Conservation (phyloP, 2,888 invertebrate species). For the Stenurella melanura region DNA sequence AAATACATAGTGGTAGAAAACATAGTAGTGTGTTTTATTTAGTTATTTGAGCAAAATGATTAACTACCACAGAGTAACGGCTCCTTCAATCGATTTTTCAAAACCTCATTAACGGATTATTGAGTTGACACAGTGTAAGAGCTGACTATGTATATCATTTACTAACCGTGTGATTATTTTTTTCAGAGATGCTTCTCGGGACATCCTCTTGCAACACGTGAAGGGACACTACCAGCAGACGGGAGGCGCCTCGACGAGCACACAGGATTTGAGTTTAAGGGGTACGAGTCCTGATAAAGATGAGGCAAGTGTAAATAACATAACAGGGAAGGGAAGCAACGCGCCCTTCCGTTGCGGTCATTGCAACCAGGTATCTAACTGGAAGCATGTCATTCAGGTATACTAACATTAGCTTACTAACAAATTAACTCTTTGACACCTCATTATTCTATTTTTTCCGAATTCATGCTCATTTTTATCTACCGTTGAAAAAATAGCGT, state of each 20-base stretch:
- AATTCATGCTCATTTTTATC: not conserved
- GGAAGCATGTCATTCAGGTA: conserved; percentile 92
- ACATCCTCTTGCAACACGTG: conserved; percentile 80
- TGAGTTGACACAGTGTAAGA: too few relatives aligned
- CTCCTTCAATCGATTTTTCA: too few relatives aligned
- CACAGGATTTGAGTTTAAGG: conserved; percentile 63
- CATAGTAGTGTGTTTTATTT: too few relatives aligned
- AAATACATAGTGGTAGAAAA: too few relatives aligned
- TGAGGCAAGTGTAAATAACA: conserved; percentile 76
- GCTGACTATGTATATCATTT: too few relatives aligned
- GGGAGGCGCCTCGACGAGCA: conserved; percentile 23
- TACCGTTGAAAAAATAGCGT: not conserved
- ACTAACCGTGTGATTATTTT: not conserved
- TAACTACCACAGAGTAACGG: too few relatives aligned
- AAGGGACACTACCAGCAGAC: conserved; percentile 78
- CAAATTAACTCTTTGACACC: conserved; percentile 56
- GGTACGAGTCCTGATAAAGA: conserved; percentile 70
- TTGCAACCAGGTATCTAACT: conserved; percentile 88
- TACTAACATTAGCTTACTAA: conserved; percentile 73
- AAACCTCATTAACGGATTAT: too few relatives aligned
- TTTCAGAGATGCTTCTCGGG: conserved; percentile 79
- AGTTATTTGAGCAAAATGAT: too few relatives aligned
- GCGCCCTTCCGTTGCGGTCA: conserved; percentile 84
- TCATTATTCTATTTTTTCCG: conserved; percentile 35
- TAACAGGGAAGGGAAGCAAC: conserved; percentile 70